phyloP scores from a whole-genome alignment of 2,797 vertebrate genomes.

The Pseudochromis fuscus region DNA sequence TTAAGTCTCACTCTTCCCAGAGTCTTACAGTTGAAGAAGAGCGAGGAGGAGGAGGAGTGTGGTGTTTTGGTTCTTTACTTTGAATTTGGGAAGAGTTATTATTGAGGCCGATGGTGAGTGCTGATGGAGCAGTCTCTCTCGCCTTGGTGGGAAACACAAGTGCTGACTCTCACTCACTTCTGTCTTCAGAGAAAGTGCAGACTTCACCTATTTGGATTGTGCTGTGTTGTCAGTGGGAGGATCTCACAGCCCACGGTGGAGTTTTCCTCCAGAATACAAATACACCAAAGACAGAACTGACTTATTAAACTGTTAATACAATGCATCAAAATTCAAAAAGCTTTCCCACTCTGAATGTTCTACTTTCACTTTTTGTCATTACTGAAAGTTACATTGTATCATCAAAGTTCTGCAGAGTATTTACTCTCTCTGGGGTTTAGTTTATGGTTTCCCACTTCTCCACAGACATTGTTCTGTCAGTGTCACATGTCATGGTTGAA shows the following conservation, averaged over 20 bases:
- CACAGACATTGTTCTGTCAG: not conserved
- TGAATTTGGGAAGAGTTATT: constrained; percentile 6
- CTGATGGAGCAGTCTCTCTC: constrained; percentile 9
- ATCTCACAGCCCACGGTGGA: no score
- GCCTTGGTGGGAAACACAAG: constrained; percentile 4
- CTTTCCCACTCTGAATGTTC: no score
- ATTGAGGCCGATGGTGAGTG: not conserved
- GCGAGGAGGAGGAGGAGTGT: not conserved
- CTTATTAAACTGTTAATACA: constrained; percentile 2
- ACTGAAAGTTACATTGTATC: no score
- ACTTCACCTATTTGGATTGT: constrained; percentile 5
- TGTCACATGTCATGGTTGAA: no score
- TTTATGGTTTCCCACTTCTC: not conserved
- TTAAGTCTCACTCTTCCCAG: not conserved
- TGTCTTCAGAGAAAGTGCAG: constrained; percentile 16
- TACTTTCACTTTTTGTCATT: no score
- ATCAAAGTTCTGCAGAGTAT: no score
- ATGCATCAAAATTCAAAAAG: not conserved
- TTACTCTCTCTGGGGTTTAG: no score
- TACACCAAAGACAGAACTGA: not conserved
- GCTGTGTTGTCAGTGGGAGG: constrained; percentile 25
- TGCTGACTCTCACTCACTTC: constrained; percentile 22
- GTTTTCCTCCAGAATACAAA: no score
- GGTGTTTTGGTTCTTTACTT: no score
- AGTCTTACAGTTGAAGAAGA: rapidly evolving